phyloP scores from a whole-genome alignment of 2,113 vertebrate species.

The Chloroceryle aenea region DNA sequence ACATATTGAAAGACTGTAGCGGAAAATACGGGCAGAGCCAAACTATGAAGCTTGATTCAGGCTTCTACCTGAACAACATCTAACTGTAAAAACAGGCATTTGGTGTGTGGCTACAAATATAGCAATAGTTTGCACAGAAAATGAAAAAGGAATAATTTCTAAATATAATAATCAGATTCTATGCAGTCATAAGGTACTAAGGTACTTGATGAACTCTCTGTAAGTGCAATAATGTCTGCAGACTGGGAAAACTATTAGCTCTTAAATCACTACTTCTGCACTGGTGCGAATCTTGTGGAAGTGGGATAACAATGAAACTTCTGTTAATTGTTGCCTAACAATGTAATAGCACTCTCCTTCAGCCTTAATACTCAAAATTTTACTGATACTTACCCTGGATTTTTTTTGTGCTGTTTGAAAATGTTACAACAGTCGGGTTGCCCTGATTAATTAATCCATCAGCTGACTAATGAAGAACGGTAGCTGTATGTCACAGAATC shows the following conservation, averaged over 20 bases:
- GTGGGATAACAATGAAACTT: not conserved
- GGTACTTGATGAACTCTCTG: not conserved
- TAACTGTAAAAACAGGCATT: not conserved
- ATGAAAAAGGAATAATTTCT: not conserved
- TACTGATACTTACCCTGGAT: not conserved
- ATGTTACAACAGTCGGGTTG: not conserved
- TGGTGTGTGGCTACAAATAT: not conserved
- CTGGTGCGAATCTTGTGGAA: not conserved
- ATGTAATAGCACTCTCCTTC: not conserved
- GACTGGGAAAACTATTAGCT: not conserved
- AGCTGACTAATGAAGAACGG: constrained; percentile 30
- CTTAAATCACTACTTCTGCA: not conserved
- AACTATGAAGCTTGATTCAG: not conserved
- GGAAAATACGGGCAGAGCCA: not conserved
- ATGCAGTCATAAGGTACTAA: not conserved
- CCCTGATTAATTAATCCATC: constrained; percentile 63
- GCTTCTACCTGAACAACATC: not conserved
- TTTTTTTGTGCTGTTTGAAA: constrained; percentile 33
- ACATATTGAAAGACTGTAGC: not conserved
- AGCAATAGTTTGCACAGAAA: not conserved
- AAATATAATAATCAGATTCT: not conserved
- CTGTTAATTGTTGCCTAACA: not conserved
- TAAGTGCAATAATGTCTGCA: not conserved
- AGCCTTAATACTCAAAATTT: not conserved
- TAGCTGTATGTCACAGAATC: constrained; percentile 34